Base-by-base conservation (phyloP, 1,140 invertebrate species). In the Plodia interpunctella region DNA sequence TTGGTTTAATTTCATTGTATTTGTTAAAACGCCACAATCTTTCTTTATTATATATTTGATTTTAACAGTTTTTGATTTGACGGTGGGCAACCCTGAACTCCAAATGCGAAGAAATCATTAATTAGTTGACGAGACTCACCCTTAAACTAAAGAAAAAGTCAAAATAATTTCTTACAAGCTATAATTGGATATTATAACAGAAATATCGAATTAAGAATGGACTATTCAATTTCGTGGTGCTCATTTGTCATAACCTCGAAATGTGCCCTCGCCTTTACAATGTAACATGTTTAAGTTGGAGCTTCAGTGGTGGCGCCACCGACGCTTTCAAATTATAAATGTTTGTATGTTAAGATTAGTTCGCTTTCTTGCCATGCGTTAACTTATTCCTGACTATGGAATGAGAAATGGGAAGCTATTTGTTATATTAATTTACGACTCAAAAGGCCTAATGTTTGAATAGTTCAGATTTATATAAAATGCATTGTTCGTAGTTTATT, bases 151-250 rank as follows among this genome's bases (percentile, higher is more conserved):
- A 71, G 72, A 68, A 80, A 75, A 74, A 80, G 60, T 77, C 63
- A 59, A 73, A 76, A 79, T 77, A 74, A 74, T 76, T 74, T 72
- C 63, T 63, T 62, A 62, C 64, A 59, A 70, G 62, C 66, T 75
- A 80, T 85, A 86, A 88, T 86, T 86, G 83, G 83, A 78, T 80
- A 70, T 77, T 79, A 85, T 70, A 87, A 80, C 71, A 76, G 78
- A 83, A 83, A 83, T 79, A 82, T 78, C 69, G 75, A 64, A 70
- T 78, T 77, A 74, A 83, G 68, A 81, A 77, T 67, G 77, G 66
- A 70, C 65, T 71, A 71, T 78, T 78, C 74, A 74, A 77, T 80
- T 82, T 81, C 61, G 72, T 60, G 57, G 53, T 67, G 62, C 74
- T 83, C 82, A 84, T 88, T 84, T 84, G 80, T 80, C 75, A 73